phyloP scores from a whole-genome alignment of 2,113 vertebrate genomes.

The Odontesthes bonariensis region DNA sequence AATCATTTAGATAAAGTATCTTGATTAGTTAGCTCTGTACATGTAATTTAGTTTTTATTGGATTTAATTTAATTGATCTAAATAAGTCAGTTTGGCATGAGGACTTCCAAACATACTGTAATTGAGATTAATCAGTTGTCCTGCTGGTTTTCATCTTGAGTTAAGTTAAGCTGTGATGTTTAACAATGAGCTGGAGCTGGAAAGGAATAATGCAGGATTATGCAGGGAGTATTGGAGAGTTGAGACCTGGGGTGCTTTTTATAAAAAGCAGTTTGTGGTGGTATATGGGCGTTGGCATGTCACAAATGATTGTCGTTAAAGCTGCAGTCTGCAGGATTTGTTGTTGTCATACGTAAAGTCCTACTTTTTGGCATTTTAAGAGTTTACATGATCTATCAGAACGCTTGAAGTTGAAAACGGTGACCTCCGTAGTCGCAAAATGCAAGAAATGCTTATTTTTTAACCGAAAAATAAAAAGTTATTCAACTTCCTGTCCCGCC shows the following conservation, averaged over 20 bases:
- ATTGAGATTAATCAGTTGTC: not conserved
- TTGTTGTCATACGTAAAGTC: too few relatives aligned
- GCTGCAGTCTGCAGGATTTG: too few relatives aligned
- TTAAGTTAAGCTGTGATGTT: not conserved
- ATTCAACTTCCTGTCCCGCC: too few relatives aligned
- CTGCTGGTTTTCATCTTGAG: not conserved
- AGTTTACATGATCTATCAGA: too few relatives aligned
- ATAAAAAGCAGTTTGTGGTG: not conserved
- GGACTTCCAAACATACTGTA: not conserved
- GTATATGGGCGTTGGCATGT: not conserved
- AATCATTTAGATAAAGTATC: not conserved
- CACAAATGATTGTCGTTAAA: not conserved
- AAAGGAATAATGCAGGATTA: not conserved
- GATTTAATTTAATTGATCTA: not conserved
- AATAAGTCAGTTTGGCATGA: constrained; percentile 11
- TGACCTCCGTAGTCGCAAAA: too few relatives aligned
- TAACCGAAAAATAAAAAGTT: too few relatives aligned
- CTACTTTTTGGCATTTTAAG: too few relatives aligned
- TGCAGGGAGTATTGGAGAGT: not conserved
- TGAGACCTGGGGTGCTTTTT: not conserved
- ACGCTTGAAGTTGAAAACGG: too few relatives aligned
- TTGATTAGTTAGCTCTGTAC: not conserved
- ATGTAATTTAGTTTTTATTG: not conserved
- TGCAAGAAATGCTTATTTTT: too few relatives aligned
- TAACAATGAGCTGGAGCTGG: not conserved